Conservation (phyloP, 2,888 invertebrate species). For the Andrena bicolor region DNA sequence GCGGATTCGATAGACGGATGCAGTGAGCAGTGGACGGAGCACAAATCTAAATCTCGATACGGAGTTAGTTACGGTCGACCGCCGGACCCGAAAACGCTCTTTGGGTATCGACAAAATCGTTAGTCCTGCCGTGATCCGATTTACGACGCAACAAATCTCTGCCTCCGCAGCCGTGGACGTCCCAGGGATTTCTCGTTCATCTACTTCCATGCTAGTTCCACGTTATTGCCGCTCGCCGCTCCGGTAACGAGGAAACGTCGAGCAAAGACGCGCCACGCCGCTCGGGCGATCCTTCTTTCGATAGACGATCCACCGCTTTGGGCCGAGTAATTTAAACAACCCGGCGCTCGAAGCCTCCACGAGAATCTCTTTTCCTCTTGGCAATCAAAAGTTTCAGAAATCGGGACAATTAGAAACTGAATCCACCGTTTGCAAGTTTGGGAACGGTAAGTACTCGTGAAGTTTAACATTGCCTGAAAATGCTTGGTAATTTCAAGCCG, state of each 20-base stretch:
- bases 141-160: slow-evolving; percentile 72
- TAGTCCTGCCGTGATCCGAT: slow-evolving; percentile 70
- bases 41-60: slow-evolving; percentile 68
- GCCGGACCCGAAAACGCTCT: slow-evolving; percentile 69
- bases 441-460: not conserved
- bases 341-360: too few species aligned
- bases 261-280: not conserved
- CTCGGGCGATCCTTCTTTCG: not conserved
- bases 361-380: not conserved
- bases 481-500: slow-evolving; percentile 30
- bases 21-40: slow-evolving; percentile 4
- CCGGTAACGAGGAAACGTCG: slow-evolving; percentile 55
- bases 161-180: slow-evolving; percentile 53
- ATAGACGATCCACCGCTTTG: not conserved
- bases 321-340: too few species aligned
- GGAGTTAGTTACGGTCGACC: slow-evolving; percentile 68
- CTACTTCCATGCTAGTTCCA: slow-evolving; percentile 49
- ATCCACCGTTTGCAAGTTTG: slow-evolving; percentile 20
- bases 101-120: slow-evolving; percentile 73
- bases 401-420: slow-evolving; percentile 6
- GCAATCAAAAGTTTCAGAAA: not conserved
- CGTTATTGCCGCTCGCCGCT: slow-evolving; percentile 50
- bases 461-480: not conserved
- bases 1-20: not conserved
- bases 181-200: slow-evolving; percentile 51